phyloP scores from a whole-genome alignment of 2,888 invertebrate species.

The Cerastis rubricosa region DNA sequence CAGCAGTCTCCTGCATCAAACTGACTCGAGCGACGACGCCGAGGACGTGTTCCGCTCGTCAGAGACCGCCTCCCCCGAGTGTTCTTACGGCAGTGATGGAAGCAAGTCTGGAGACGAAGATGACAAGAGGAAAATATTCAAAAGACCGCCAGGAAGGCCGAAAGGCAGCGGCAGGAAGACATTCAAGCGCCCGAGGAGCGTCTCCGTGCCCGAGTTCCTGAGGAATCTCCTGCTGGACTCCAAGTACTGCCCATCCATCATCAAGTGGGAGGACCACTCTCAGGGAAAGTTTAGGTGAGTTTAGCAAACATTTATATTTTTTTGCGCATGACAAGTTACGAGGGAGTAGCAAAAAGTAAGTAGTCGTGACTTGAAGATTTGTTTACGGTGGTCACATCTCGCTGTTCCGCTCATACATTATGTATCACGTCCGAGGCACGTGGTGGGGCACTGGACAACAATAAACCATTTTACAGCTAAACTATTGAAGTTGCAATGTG shows the following conservation, averaged over 20 bases:
- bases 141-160: conserved; percentile 90
- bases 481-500: conserved; percentile 71
- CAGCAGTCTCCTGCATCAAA: conserved; percentile 73
- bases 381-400: conserved; percentile 70
- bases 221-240: conserved; percentile 94
- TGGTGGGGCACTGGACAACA: conserved; percentile 75
- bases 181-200: conserved; percentile 86
- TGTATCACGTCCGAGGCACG: conserved; percentile 83
- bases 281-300: conserved; percentile 94
- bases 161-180: conserved; percentile 87
- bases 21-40: conserved; percentile 86
- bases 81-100: conserved; percentile 84
- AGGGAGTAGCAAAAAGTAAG: conserved; percentile 67
- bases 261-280: conserved; percentile 96
- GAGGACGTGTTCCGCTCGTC: conserved; percentile 83
- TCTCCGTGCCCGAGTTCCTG: conserved; percentile 96
- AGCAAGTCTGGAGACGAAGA: conserved; percentile 88
- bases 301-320: conserved; percentile 44
- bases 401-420: conserved; percentile 76
- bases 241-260: conserved; percentile 94
- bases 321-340: conserved; percentile 37
- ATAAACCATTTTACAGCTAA: conserved; percentile 79
- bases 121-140: conserved; percentile 85
- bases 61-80: conserved; percentile 84
- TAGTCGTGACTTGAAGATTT: conserved; percentile 76